Evolutionary conservation across 1,140 invertebrate species (phyloP).

Genomic region (Megalopta genalis): DNA sequence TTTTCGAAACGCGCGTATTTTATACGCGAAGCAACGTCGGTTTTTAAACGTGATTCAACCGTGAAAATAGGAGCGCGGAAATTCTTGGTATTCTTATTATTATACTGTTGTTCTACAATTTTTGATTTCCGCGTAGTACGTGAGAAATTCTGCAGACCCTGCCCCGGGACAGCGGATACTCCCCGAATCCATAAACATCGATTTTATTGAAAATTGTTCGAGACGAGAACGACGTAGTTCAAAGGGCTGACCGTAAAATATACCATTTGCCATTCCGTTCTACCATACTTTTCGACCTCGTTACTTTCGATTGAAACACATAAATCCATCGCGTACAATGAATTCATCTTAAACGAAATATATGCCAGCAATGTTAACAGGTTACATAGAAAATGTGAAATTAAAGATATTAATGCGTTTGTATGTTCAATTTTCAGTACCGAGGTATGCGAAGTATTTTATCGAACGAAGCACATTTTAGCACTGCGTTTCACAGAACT

Average conservation of each 20-base stretch:
- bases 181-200: neutral
- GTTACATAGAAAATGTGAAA: no score
- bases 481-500: no score
- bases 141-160: neutral
- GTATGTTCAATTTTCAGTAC: no score
- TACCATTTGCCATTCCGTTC: neutral
- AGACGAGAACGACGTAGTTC: neutral
- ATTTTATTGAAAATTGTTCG: conserved; percentile 1
- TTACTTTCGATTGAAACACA: neutral
- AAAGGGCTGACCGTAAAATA: neutral
- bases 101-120: neutral
- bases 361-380: no score
- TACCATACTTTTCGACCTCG: neutral
- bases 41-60: no score
- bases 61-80: no score
- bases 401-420: no score
- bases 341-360: neutral
- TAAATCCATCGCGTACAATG: neutral
- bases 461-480: no score
- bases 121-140: neutral
- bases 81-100: neutral
- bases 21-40: no score
- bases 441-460: no score
- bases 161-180: neutral
- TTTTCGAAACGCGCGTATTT: no score